Percentiles rank a stretch among this genome's conserved stretches.
Conservation (phyloP, 2,797 vertebrate genomes). For the Steatocranus sp. region DNA sequence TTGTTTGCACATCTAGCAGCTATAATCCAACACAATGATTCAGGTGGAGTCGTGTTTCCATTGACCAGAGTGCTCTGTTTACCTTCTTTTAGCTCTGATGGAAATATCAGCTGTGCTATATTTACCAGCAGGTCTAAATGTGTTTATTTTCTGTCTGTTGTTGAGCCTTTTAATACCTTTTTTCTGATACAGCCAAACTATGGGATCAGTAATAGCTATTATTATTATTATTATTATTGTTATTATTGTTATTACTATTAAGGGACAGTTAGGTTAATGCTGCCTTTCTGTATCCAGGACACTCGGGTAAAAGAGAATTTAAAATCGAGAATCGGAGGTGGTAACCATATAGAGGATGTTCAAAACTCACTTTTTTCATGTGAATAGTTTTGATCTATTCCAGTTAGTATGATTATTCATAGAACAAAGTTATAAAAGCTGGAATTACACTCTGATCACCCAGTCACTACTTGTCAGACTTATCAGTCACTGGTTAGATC, state of each 20-base stretch:
- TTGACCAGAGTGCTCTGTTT: neutral
- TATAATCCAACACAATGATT: neutral
- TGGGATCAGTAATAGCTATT: neutral
- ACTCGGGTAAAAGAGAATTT: neutral
- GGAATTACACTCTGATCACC: rapidly evolving
- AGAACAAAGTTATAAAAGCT: neutral
- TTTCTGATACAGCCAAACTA: neutral
- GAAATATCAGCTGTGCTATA: neutral
- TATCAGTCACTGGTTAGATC: neutral
- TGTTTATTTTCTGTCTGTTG: neutral
- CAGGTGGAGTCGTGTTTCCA: neutral
- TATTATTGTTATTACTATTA: neutral
- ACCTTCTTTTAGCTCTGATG: neutral
- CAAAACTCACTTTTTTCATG: rapidly evolving
- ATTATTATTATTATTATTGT: neutral
- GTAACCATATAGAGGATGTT: neutral
- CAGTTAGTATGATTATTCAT: neutral
- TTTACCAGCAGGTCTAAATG: neutral
- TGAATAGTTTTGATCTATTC: neutral
- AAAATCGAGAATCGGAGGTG: rapidly evolving
- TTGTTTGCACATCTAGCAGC: neutral
- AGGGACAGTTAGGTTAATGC: neutral
- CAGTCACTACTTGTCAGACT: neutral
- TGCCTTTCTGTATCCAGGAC: neutral
- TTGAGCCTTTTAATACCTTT: neutral